Conservation (phyloP, 2,797 vertebrate species). For the Scolopax bukidnonensis region DNA sequence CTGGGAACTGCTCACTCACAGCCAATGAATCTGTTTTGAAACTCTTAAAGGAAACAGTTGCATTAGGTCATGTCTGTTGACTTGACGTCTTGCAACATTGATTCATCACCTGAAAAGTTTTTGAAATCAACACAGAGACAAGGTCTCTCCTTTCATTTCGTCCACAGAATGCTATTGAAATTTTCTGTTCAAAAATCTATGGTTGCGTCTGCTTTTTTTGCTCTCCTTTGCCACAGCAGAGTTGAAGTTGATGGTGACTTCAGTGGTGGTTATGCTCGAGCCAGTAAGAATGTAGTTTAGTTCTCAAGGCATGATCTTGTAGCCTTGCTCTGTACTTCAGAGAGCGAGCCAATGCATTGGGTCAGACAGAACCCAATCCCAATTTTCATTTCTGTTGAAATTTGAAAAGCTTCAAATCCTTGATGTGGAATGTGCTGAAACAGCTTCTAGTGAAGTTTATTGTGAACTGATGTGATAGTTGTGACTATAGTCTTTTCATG, state of each 20-base stretch:
- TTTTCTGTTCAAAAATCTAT: not conserved
- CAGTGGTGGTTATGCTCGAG: not conserved
- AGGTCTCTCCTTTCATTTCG: not conserved
- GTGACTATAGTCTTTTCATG: not conserved
- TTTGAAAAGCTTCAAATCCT: not conserved
- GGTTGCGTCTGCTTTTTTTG: not conserved
- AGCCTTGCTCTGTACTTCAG: not conserved
- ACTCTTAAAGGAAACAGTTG: constrained; percentile 5
- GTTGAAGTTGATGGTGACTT: not conserved
- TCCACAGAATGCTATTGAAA: not conserved
- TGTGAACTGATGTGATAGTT: not conserved
- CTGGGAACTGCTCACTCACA: not conserved
- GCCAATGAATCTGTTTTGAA: constrained; percentile 21
- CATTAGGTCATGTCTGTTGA: constrained; percentile 8
- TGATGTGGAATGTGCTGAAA: not conserved
- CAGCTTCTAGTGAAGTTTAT: not conserved
- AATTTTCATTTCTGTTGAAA: not conserved
- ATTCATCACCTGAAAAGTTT: constrained; percentile 2
- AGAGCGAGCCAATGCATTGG: not conserved
- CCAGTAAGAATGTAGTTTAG: not conserved
- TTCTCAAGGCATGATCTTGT: not conserved
- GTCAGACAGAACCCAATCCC: not conserved
- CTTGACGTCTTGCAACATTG: not conserved
- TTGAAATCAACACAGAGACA: not conserved
- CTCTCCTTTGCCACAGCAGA: not conserved